These are phyloP conservation scores for Helarctos malayanus DNA, from an alignment of 2,797 vertebrate species.

Conservation along the genomic window DNA sequence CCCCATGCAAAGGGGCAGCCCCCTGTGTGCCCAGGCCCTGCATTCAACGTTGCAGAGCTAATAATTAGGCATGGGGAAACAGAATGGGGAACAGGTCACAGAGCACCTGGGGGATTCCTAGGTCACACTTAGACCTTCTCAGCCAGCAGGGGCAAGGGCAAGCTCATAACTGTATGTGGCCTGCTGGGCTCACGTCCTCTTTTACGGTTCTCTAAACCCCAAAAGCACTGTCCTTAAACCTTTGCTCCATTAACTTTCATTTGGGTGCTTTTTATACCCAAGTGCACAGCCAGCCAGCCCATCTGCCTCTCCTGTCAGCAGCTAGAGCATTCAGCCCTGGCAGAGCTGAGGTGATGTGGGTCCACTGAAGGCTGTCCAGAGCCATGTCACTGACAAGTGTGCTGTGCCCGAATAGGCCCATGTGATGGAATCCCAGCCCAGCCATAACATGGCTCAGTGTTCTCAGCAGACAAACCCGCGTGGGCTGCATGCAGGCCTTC, in stretches of 20 bases:
- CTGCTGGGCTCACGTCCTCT: background rate
- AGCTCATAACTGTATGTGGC: background rate
- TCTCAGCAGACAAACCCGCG: background rate
- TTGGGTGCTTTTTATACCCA: background rate
- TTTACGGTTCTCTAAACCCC: background rate
- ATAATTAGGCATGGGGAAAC: background rate
- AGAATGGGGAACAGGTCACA: background rate
- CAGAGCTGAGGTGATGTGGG: background rate
- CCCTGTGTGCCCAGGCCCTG: background rate
- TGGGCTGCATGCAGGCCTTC: background rate
- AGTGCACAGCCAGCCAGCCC: accelerated
- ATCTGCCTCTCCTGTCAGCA: background rate
- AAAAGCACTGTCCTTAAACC: background rate
- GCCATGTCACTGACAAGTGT: background rate
- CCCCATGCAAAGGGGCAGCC: background rate
- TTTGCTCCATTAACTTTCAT: background rate
- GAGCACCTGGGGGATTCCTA: background rate
- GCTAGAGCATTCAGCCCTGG: background rate
- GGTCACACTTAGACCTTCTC: background rate
- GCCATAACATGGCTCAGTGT: too few relatives aligned
- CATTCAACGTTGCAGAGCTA: background rate
- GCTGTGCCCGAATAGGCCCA: background rate
- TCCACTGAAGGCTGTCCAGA: background rate
- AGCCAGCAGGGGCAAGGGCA: background rate
- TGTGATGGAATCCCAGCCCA: background rate